Percentiles rank a stretch among this genome's conserved stretches.
phyloP scores from a whole-genome alignment of 2,113 vertebrate genomes.

The Motacilla alba region DNA sequence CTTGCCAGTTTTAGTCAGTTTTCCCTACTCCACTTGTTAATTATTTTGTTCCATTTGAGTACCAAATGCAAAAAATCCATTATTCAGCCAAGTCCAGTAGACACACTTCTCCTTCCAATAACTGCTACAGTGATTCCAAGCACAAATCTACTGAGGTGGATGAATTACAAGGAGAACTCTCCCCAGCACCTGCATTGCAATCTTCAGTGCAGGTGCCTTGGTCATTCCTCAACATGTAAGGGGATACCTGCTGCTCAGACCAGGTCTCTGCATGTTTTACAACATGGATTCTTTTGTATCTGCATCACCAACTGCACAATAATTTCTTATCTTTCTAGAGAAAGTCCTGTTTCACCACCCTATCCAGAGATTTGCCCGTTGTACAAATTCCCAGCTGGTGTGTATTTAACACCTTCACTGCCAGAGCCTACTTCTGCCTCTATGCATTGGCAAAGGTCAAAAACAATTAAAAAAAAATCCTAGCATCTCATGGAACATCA shows the following conservation, averaged over 20 bases:
- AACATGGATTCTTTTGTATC: not conserved
- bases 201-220: not conserved
- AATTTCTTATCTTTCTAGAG: not conserved
- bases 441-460: not conserved
- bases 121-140: not conserved
- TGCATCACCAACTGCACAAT: not conserved
- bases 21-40: not conserved
- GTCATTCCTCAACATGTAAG: not conserved
- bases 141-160: not conserved
- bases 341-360: not conserved
- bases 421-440: not conserved
- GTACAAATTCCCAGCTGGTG: not conserved
- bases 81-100: not conserved
- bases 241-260: not conserved
- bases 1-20: not conserved
- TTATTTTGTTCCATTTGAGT: not conserved
- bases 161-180: not conserved
- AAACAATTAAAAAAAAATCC: not conserved
- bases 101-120: not conserved
- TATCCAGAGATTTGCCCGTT: not conserved
- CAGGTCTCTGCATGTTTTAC: not conserved
- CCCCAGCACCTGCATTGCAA: accelerated
- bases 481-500: not conserved
- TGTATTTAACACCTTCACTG: not conserved
- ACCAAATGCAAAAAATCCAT: not conserved